Percentiles rank a stretch among this genome's conserved stretches.
Conservation (phyloP, 2,888 invertebrate genomes). For the Dexiosoma caninum region DNA sequence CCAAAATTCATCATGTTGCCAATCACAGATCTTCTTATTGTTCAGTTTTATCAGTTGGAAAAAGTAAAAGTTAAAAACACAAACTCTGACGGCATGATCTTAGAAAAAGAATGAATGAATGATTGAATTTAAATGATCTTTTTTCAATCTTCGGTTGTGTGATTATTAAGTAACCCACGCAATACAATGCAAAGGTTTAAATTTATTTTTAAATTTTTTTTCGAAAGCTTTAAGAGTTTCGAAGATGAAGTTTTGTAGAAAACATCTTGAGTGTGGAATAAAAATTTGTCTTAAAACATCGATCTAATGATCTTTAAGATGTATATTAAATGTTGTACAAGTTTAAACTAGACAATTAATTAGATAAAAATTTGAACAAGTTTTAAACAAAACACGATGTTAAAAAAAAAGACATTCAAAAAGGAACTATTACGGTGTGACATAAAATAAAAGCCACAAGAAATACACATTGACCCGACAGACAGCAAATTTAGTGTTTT, state of each 20-base stretch:
- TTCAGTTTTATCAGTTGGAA: background rate
- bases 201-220: background rate
- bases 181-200: background rate
- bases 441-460: background rate
- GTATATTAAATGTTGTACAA: constrained; percentile 2
- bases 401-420: background rate
- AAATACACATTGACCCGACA: no score
- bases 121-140: background rate
- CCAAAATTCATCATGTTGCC: no score
- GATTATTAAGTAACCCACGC: background rate
- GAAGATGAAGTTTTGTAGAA: background rate
- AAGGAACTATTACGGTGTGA: background rate
- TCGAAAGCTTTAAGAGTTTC: background rate
- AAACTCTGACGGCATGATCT: background rate
- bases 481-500: no score
- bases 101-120: constrained; percentile 17
- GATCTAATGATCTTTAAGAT: background rate
- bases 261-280: background rate
- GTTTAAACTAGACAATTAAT: constrained; percentile 3
- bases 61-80: background rate
- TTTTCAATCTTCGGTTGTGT: background rate
- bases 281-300: background rate
- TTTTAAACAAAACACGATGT: background rate
- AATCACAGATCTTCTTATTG: no score
- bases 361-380: background rate